Conservation (phyloP, 2,797 vertebrate species). For the Sebastes itinus region DNA sequence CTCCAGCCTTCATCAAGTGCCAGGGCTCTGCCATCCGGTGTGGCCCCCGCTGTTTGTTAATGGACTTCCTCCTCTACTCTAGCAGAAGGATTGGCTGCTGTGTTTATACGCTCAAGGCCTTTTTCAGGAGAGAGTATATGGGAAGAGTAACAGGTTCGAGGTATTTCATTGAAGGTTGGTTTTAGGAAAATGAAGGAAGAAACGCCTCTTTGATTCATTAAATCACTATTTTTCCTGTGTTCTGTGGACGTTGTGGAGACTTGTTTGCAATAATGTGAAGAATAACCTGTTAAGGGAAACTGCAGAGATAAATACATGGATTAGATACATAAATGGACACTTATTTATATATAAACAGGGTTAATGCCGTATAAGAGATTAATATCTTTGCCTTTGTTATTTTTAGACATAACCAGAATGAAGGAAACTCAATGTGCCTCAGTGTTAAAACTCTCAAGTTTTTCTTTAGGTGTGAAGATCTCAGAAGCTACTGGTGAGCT, state of each 20-base stretch:
- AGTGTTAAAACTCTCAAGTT: not conserved
- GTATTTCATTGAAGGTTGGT: conserved; percentile 5
- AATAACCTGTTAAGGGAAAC: not conserved
- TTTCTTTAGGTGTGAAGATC: not conserved
- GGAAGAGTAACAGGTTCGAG: conserved; percentile 5
- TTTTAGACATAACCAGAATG: conserved; percentile 1
- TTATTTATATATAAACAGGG: not conserved
- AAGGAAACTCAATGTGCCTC: not conserved
- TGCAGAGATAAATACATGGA: not conserved
- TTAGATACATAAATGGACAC: not conserved
- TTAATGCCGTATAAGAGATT: not conserved
- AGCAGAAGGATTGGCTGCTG: conserved; percentile 18
- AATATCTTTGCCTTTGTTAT: not conserved
- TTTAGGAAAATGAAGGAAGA: not conserved
- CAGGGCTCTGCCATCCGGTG: conserved; percentile 51
- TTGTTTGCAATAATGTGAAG: not conserved
- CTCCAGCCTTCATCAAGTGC: conserved; percentile 45
- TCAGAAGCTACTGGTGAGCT: not conserved
- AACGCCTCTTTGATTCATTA: not conserved
- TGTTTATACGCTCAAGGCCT: conserved; percentile 2
- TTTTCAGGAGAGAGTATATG: not conserved
- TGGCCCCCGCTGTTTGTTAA: conserved; percentile 60
- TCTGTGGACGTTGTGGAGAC: not conserved
- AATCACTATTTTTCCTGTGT: not conserved
- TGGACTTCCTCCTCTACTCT: conserved; percentile 51